Percentiles rank a stretch among this genome's conserved stretches.
Evolutionary conservation across 1,140 invertebrate species (phyloP).

Genomic region (Drosophila virilis): DNA sequence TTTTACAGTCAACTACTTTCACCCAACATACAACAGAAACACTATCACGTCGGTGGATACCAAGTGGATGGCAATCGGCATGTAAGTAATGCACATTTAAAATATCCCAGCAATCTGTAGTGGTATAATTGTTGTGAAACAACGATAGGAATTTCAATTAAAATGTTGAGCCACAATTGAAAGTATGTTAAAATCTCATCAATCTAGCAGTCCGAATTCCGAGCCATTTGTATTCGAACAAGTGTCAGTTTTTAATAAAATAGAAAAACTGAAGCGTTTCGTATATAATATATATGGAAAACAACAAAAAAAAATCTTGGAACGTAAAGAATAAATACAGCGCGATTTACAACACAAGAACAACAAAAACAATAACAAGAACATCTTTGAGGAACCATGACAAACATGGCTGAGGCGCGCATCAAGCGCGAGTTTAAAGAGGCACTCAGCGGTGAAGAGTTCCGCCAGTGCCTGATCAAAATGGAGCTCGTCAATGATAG

Average conservation of each 20-base stretch:
- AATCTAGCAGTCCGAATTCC: conserved; percentile 23
- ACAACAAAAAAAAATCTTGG: conserved; percentile 9
- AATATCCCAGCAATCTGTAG: background rate
- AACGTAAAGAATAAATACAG: background rate
- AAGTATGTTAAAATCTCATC: conserved; percentile 4
- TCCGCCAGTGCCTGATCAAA: conserved; percentile 93
- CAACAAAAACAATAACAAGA: conserved; percentile 21
- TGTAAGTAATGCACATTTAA: conserved; percentile 57
- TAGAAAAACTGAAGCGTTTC: conserved; percentile 48
- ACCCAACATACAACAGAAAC: conserved; percentile 92
- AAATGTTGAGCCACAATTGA: too few species aligned
- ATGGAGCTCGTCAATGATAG: conserved; percentile 96
- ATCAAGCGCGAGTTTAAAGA: conserved; percentile 99
- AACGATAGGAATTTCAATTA: too few species aligned
- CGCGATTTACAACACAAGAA: background rate
- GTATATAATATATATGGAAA: conserved; percentile 10
- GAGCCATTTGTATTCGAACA: conserved; percentile 32
- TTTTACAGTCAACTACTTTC: conserved; percentile 90
- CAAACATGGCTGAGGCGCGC: conserved; percentile 97
- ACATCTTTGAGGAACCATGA: conserved; percentile 87
- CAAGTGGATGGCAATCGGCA: conserved; percentile 82
- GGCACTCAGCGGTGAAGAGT: conserved; percentile 98
- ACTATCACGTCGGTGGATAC: conserved; percentile 89
- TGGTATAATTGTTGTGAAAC: too few species aligned
- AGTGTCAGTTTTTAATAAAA: conserved; percentile 47